phyloP scores from a whole-genome alignment of 1,140 invertebrate genomes.

The Philotrypesis tridentata region DNA sequence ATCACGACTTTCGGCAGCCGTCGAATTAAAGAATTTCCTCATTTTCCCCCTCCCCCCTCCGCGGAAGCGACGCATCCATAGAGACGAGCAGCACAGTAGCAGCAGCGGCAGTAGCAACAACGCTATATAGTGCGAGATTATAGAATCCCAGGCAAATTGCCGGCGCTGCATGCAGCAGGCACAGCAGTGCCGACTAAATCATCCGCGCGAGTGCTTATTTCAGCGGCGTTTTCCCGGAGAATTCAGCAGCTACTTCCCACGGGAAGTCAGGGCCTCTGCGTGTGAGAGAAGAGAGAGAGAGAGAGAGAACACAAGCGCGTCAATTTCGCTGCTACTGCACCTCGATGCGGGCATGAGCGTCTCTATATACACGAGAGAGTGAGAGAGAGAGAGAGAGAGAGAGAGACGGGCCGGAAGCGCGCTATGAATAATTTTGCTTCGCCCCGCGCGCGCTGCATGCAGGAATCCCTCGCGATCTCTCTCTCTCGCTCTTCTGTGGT shows the following conservation, averaged over 20 bases:
- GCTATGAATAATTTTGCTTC: conserved; percentile 53
- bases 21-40: no score
- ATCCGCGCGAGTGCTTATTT: conserved; percentile 47
- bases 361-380: no score
- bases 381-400: no score
- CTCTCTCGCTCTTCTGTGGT: background rate
- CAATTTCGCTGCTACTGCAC: background rate
- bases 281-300: background rate
- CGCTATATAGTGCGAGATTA: no score
- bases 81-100: no score
- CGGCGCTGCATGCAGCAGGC: no score
- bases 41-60: no score
- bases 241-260: background rate
- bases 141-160: background rate
- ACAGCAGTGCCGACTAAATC: no score
- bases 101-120: no score
- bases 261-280: background rate
- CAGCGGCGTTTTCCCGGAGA: conserved; percentile 31
- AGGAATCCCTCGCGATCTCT: background rate
- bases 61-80: no score
- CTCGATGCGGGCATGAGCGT: background rate
- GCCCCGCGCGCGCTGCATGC: background rate
- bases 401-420: conserved; percentile 49
- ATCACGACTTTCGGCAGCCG: no score
- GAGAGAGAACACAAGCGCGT: background rate